These are phyloP conservation scores for Gibbula magus DNA, from an alignment of 2,888 invertebrate genomes.

Conservation along the genomic window DNA sequence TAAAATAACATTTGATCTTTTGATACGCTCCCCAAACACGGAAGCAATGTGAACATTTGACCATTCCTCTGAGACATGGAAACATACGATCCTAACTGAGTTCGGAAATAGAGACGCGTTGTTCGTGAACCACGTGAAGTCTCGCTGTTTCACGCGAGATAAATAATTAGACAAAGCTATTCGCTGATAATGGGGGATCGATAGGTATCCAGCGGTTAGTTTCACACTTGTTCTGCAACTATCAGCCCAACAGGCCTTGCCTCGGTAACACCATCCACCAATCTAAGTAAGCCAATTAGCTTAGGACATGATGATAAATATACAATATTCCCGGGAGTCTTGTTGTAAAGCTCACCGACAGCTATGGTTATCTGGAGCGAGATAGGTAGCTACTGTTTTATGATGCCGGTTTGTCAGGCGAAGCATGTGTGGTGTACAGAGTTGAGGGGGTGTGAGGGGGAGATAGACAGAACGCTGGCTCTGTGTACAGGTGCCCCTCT, in stretches of 20 bases:
- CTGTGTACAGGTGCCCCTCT: background rate
- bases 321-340: background rate
- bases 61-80: no score
- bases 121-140: background rate
- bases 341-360: background rate
- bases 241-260: background rate
- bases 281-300: slow-evolving; percentile 12
- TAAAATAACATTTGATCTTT: no score
- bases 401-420: background rate
- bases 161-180: slow-evolving; percentile 20
- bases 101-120: no score
- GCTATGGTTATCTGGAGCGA: background rate
- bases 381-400: slow-evolving; percentile 1
- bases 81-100: no score
- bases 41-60: no score
- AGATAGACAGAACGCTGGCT: background rate
- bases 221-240: slow-evolving; percentile 7
- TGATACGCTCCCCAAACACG: no score
- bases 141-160: slow-evolving; percentile 17
- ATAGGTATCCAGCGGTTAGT: slow-evolving; percentile 2
- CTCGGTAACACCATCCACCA: background rate
- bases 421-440: background rate
- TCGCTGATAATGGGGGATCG: slow-evolving; percentile 14
- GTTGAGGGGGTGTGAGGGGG: background rate
- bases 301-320: slow-evolving; percentile 7